These are phyloP conservation scores for Pelusios castaneus DNA, from an alignment of 2,113 vertebrate species.

Conservation along the genomic window DNA sequence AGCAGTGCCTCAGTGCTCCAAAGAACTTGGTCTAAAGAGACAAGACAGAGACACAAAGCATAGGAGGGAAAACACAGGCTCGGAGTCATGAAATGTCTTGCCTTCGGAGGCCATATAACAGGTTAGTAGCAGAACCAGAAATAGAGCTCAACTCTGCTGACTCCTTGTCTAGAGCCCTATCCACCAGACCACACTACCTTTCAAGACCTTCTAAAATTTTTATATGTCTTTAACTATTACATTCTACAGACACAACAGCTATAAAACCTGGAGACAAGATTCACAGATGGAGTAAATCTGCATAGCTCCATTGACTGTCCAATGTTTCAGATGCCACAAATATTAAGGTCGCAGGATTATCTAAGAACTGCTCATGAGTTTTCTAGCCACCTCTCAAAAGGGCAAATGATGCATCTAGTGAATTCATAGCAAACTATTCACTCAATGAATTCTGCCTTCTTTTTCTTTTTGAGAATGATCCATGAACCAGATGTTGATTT, in stretches of 20 bases:
- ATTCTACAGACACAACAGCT: neutral
- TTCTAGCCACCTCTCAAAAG: neutral
- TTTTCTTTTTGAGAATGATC: neutral
- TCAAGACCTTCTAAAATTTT: neutral
- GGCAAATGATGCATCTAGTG: neutral
- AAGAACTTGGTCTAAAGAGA: neutral
- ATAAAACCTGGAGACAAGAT: neutral
- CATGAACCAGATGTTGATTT: neutral
- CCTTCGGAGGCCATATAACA: neutral
- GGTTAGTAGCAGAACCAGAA: neutral
- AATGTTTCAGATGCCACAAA: neutral
- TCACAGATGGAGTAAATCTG: neutral
- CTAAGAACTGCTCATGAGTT: neutral
- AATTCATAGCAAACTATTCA: neutral
- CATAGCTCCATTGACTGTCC: neutral
- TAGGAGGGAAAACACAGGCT: neutral
- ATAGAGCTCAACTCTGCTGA: neutral
- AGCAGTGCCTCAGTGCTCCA: neutral
- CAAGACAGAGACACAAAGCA: rapidly evolving
- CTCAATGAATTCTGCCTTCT: neutral
- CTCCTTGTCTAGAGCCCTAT: neutral
- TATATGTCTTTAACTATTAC: neutral
- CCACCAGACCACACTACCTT: neutral
- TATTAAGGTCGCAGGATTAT: neutral
- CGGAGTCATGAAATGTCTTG: neutral